A percentile compares a stretch with the other conserved stretches of the same genome.
Conservation (phyloP, 2,888 invertebrate genomes). For the Caenorhabditis sulstoni region DNA sequence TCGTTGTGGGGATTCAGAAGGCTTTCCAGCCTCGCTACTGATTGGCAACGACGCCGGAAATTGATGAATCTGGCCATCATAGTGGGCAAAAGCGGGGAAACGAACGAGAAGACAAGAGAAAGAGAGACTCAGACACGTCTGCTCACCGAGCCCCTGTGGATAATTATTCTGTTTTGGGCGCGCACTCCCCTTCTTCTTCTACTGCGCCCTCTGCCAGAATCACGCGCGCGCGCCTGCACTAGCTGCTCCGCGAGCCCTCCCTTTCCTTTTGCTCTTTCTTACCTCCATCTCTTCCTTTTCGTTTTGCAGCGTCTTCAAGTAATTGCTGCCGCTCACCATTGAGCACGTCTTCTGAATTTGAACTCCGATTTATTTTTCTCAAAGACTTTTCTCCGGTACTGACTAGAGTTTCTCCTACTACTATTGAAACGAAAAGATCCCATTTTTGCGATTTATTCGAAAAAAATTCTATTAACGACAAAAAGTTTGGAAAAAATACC, state of each 20-base stretch:
- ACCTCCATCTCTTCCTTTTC: slow-evolving; percentile 32
- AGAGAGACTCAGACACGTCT: slow-evolving; percentile 4
- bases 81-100: not conserved
- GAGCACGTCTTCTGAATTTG: slow-evolving; percentile 31
- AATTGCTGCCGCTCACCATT: slow-evolving; percentile 40
- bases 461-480: not conserved
- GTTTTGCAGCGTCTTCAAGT: slow-evolving; percentile 14
- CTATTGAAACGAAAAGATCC: not conserved
- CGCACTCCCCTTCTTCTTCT: slow-evolving; percentile 3
- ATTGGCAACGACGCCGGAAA: slow-evolving; percentile 29
- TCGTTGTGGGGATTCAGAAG: slow-evolving; percentile 14
- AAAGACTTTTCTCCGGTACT: not conserved
- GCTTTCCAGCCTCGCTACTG: slow-evolving; percentile 26
- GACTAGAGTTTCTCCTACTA: not conserved
- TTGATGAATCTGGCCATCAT: slow-evolving; percentile 1
- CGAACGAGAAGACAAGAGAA: not conserved
- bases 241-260: not conserved
- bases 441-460: not conserved
- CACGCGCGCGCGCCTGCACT: slow-evolving; percentile 21
- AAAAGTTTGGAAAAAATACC: slow-evolving; percentile 9
- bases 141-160: slow-evolving; percentile 3
- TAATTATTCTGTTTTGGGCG: slow-evolving; percentile 48
- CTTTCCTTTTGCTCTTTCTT: not conserved
- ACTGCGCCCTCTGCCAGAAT: slow-evolving; percentile 22
- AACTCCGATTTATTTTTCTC: not conserved